Evolutionary conservation across 1,140 invertebrate species (phyloP).

Genomic region (Bicyclus anynana): DNA sequence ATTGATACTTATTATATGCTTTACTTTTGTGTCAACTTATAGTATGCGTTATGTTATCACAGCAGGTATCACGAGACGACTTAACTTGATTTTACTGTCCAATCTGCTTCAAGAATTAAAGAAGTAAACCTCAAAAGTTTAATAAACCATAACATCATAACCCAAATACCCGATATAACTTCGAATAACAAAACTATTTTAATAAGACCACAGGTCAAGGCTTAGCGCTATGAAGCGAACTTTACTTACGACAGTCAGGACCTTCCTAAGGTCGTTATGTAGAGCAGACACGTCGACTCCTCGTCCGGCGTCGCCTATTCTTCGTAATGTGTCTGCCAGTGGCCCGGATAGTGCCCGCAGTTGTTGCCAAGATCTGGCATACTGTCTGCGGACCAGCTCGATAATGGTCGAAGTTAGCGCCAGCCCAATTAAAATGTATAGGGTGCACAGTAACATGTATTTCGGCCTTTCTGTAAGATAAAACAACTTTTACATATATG

Average conservation of each 20-base stretch:
- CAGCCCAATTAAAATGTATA: constrained; percentile 95
- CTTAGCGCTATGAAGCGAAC: constrained; percentile 22
- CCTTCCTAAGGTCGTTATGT: constrained; percentile 82
- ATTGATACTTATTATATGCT: no score
- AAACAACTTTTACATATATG: constrained; percentile 9
- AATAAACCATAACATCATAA: no score
- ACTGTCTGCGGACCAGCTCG: constrained; percentile 90
- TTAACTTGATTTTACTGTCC: no score
- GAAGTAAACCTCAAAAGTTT: no score
- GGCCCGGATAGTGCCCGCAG: constrained; percentile 87
- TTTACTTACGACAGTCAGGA: constrained; percentile 80
- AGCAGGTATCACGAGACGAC: no score
- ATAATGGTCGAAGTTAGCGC: constrained; percentile 97
- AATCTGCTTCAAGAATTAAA: no score
- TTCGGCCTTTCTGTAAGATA: constrained; percentile 84
- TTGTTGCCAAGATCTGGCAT: constrained; percentile 90
- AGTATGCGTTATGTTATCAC: no score
- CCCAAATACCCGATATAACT: no score
- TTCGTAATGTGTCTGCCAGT: constrained; percentile 85
- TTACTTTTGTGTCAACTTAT: no score
- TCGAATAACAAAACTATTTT: not conserved
- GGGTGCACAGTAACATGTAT: constrained; percentile 92
- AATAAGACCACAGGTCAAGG: constrained; percentile 8
- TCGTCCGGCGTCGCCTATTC: constrained; percentile 85
- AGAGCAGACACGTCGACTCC: constrained; percentile 83